A percentile compares a stretch with the other conserved stretches of the same genome.
Evolutionary conservation across 2,113 vertebrate species (phyloP).

Genomic region (Genyomyrus donnyi): DNA sequence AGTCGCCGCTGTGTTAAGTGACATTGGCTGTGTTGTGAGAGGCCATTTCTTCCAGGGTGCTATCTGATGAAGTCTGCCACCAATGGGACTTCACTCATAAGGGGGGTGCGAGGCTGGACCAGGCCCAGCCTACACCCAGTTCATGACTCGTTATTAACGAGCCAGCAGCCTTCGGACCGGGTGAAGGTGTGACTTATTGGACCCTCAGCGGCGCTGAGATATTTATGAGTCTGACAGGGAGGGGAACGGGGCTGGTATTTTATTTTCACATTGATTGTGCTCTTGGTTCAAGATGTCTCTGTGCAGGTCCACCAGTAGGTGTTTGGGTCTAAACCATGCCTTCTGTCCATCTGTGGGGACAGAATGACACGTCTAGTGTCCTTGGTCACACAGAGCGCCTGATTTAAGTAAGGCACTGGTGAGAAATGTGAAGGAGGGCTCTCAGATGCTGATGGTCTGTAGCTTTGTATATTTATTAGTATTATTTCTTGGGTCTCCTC

Average conservation of each 20-base stretch:
- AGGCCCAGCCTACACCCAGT: neutral
- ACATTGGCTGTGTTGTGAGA: neutral
- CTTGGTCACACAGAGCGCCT: neutral
- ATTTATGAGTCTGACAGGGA: slow-evolving; percentile 32
- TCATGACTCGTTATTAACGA: slow-evolving; percentile 29
- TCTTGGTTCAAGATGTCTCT: neutral
- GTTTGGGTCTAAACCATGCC: neutral
- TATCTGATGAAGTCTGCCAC: neutral
- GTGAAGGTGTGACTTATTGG: slow-evolving; percentile 30
- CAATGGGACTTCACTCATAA: neutral
- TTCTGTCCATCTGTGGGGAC: neutral
- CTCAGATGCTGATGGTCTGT: neutral
- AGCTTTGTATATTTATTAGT: slow-evolving; percentile 7
- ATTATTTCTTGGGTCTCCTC: neutral
- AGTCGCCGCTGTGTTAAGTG: neutral
- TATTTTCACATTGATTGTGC: neutral
- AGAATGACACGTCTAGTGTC: neutral
- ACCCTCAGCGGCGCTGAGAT: slow-evolving; percentile 13
- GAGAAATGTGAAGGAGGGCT: neutral
- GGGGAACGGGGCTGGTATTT: neutral
- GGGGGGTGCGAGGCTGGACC: neutral
- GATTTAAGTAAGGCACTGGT: neutral
- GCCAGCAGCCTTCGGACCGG: slow-evolving; percentile 11
- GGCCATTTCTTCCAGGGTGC: neutral
- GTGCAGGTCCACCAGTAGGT: neutral